Base-by-base conservation (phyloP, 2,113 vertebrate genomes). In the Penelope pileata region DNA sequence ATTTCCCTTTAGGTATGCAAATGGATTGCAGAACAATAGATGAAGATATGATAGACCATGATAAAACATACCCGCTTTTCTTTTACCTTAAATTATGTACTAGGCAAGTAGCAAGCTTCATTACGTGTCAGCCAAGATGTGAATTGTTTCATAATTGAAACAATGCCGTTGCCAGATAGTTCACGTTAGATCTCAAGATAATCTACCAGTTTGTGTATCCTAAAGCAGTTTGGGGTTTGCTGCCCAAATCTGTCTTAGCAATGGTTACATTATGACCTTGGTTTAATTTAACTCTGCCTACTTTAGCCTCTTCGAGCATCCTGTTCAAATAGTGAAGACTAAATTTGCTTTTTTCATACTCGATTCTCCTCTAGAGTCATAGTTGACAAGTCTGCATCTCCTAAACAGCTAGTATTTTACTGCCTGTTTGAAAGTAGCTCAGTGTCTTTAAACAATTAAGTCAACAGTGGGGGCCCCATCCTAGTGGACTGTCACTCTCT, bases 1-100 rank as follows among this genome's bases (percentile, higher is more conserved):
- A 95, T 98, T 98, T 98, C 98, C 98, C 98, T 98, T 98, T 98
- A 98, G 98, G 98, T 98, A 99, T 98, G 98, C 98, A 99, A 98
- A 98, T 98, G 95, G 98, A 97, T 98, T 97, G 97, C 98, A 98
- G 98, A 98, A 98, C 97, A 98, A 98, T 97, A 96, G 97, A 87
- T 91, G 95, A 86, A 97, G 94, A 97, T 97, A 98, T 95, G 97
- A 97, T 96, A 96, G 96, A 91, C 88, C 91, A 75, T 87, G 96
- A 97, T 96, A 97, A 96, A 97, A 96, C 88, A 95, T 95, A 94
- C 76, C 83, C 85, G 95, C 93, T 96, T 97, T 97, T 96, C 90
- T 97, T 97, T 93, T 83, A 95, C 97, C 91, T 97, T 95, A 88
- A 91, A 97, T 97, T 94, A 94, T 87, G 88, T 94, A 86, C 89